Base-by-base conservation (phyloP, 1,140 invertebrate species). In the Geopemphigus sp. region DNA sequence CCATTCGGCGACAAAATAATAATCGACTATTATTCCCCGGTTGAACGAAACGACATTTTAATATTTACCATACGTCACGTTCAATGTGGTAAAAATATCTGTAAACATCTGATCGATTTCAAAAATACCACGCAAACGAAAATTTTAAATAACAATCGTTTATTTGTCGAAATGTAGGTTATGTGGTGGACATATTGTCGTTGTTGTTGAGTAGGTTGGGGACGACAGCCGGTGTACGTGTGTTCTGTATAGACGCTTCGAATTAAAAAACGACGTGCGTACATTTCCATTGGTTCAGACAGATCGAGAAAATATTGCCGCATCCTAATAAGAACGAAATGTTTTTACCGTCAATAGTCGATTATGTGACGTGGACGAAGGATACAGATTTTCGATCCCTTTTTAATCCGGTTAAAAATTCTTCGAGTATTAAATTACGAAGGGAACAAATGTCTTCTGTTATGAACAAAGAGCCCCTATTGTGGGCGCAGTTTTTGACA, bases 391-490 rank as follows among this genome's bases (percentile, higher is more conserved):
- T 29, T 54, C 47, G 17, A 72, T 54, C 47, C 68, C 47, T 53
- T 72, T 68, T 72, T 72, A 72, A 72, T 54, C 68, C 50, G 50
- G 47, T 54, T 29, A 72, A 54, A 72, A 72, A 45, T 39, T 72
- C 50, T 54, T 53, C 1, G 29, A 54, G 45, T 72, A 72, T 72
- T 54, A 54, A 72, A 72, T 72, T 72, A 72, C 68, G 53, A 47
- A 70, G 10, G 26, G 17, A 53, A 53, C 4, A 29, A 54, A 32
- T 72, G 29, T 53, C 24, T 24, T 72, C 0, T 29, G 15, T 54
- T 39, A 26, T 53, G 11, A 19, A 54, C 26, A 72, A 70, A 11
- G 53, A 54, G 29, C 68, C 64, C 17, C 24, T 26, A 29, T 72
- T 54, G 50, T 54, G 10, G 14, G 15, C n/a, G 53, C 29, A 26